Percentiles rank a stretch among this genome's conserved stretches.
Evolutionary conservation across 2,113 vertebrate species (phyloP).

Genomic region (Bombycilla garrulus): DNA sequence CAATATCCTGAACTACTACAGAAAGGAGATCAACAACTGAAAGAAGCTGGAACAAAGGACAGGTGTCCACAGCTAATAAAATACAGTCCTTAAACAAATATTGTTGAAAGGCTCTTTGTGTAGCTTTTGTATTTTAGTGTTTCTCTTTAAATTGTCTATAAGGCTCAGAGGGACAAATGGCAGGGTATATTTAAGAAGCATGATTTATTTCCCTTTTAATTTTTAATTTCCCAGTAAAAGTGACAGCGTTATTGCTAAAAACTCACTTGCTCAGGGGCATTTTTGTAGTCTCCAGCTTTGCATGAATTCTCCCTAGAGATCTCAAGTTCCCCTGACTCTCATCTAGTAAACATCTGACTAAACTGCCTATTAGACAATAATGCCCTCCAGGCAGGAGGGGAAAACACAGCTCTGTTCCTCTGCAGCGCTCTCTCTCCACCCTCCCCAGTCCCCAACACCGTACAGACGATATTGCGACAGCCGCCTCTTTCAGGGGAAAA

Average conservation of each 20-base stretch:
- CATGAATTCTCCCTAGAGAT: slow-evolving; percentile 50
- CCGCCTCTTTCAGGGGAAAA: not conserved
- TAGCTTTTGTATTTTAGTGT: not conserved
- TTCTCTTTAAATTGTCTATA: not conserved
- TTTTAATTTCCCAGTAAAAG: slow-evolving; percentile 45
- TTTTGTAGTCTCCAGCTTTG: slow-evolving; percentile 46
- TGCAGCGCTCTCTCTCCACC: not conserved
- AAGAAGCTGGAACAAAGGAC: not conserved
- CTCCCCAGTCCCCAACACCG: not conserved
- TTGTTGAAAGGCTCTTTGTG: not conserved
- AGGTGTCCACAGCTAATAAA: not conserved
- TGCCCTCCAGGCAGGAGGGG: slow-evolving; percentile 16
- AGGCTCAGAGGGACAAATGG: not conserved
- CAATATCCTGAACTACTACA: not conserved
- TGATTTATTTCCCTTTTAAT: slow-evolving; percentile 43
- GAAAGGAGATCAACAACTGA: not conserved
- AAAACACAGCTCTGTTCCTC: not conserved
- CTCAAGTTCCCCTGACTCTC: slow-evolving; percentile 22
- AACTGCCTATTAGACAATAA: slow-evolving; percentile 55
- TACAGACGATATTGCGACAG: not conserved
- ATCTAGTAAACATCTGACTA: slow-evolving; percentile 57
- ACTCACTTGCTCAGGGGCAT: slow-evolving; percentile 28
- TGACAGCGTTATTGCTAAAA: slow-evolving; percentile 21
- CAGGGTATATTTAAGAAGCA: not conserved
- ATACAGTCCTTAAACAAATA: not conserved